Conservation (phyloP, 2,797 vertebrate species). For the Oreortyx pictus region DNA sequence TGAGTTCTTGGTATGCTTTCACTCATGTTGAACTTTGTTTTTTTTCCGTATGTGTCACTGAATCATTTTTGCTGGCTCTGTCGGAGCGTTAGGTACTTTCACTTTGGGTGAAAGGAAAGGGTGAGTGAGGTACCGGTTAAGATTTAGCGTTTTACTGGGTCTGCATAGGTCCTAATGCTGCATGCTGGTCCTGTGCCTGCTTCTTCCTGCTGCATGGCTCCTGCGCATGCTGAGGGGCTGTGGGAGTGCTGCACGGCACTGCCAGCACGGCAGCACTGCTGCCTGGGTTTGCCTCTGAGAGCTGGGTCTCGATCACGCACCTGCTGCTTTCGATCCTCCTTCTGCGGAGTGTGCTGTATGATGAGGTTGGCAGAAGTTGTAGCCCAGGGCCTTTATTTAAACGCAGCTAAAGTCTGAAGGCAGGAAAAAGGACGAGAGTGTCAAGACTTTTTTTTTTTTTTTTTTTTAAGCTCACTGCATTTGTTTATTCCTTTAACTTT, state of each 20-base stretch:
- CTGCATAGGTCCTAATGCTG: not conserved
- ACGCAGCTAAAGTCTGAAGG: slow-evolving; percentile 8
- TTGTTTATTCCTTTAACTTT: slow-evolving; percentile 47
- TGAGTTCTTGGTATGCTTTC: not conserved
- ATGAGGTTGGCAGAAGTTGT: slow-evolving; percentile 61
- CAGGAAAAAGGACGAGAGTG: slow-evolving; percentile 7
- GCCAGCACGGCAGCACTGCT: not conserved
- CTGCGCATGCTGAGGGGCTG: not conserved
- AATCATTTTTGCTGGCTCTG: not conserved
- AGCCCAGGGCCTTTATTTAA: slow-evolving; percentile 54
- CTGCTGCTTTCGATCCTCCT: slow-evolving; percentile 80
- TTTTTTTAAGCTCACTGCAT: slow-evolving; percentile 11
- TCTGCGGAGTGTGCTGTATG: slow-evolving; percentile 64
- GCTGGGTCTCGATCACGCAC: slow-evolving; percentile 73
- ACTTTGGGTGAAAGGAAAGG: not conserved
- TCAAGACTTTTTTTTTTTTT: not conserved
- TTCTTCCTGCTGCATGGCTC: not conserved
- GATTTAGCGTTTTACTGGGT: not conserved
- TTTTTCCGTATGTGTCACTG: not conserved
- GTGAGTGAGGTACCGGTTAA: not conserved
- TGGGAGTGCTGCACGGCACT: slow-evolving; percentile 3
- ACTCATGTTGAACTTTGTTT: not conserved
- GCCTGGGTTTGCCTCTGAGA: slow-evolving; percentile 37
- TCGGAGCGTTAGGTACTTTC: not conserved
- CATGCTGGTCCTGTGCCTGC: not conserved